Conservation (phyloP, 1,140 invertebrate species). For the Cotesia glomerata region DNA sequence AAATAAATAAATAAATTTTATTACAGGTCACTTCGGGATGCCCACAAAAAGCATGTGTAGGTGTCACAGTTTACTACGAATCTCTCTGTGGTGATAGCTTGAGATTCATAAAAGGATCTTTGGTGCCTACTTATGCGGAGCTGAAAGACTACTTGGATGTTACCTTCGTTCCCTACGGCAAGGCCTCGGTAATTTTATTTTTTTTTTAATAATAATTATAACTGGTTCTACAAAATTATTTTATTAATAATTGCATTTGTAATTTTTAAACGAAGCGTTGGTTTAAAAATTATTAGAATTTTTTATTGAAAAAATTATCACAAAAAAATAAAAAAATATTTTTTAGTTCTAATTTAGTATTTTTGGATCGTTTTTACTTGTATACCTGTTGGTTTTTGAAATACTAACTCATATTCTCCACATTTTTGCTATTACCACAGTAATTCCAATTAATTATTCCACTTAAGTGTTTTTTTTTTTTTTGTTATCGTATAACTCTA, state of each 20-base stretch:
- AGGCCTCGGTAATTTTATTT: constrained; percentile 68
- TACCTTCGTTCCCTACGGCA: constrained; percentile 77
- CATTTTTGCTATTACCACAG: too few species aligned
- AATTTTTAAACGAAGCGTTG: too few species aligned
- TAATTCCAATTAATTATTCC: too few species aligned
- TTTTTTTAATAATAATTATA: background rate
- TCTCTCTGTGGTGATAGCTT: constrained; percentile 80
- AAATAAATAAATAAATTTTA: background rate
- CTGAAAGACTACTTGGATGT: constrained; percentile 63
- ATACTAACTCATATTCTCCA: too few species aligned
- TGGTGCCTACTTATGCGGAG: constrained; percentile 60
- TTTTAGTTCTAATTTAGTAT: too few species aligned
- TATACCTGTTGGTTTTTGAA: too few species aligned
- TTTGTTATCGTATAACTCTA: too few species aligned
- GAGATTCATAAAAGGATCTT: constrained; percentile 68
- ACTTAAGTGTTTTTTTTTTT: too few species aligned
- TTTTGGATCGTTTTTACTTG: too few species aligned
- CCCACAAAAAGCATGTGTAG: background rate
- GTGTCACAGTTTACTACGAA: constrained; percentile 75
- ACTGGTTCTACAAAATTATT: background rate
- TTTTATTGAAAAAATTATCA: too few species aligned
- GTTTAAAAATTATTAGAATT: too few species aligned
- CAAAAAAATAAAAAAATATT: too few species aligned
- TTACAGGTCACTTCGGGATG: background rate
- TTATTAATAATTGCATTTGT: background rate